phyloP scores from a whole-genome alignment of 2,113 vertebrate genomes.

The Hemiscyllium ocellatum region DNA sequence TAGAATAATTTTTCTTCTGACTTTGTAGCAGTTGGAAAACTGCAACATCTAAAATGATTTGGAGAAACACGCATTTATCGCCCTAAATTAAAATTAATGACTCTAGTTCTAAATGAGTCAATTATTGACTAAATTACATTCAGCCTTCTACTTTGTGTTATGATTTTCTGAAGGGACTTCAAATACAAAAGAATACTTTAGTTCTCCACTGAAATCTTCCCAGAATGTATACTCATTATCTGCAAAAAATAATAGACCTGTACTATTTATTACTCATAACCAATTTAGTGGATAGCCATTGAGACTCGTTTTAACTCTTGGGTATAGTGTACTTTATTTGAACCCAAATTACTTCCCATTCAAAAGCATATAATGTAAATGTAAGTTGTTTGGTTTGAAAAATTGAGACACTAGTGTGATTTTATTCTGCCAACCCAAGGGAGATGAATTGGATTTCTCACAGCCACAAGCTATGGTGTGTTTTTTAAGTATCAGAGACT shows the following conservation, averaged over 20 bases:
- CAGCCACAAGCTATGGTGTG: not conserved
- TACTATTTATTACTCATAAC: not conserved
- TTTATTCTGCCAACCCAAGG: not conserved
- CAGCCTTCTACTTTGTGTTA: not conserved
- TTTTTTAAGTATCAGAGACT: not conserved
- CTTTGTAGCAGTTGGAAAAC: not conserved
- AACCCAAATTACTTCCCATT: constrained; percentile 21
- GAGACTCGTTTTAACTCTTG: constrained; percentile 21
- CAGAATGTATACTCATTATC: constrained; percentile 19
- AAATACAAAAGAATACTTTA: not conserved
- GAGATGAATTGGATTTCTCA: constrained; percentile 14
- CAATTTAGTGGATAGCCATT: constrained; percentile 13
- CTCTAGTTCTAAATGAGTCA: not conserved
- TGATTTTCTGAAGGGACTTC: constrained; percentile 14
- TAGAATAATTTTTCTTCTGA: not conserved
- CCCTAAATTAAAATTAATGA: constrained; percentile 30
- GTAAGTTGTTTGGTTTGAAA: constrained; percentile 3
- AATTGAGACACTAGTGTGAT: constrained; percentile 14
- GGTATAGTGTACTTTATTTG: constrained; percentile 15
- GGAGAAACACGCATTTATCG: not conserved
- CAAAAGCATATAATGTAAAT: constrained; percentile 5
- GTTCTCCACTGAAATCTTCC: not conserved
- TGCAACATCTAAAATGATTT: constrained; percentile 2
- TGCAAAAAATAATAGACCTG: constrained; percentile 16
- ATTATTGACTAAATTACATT: not conserved